phyloP scores from a whole-genome alignment of 2,888 invertebrate species.

The Ennomos erosarius region DNA sequence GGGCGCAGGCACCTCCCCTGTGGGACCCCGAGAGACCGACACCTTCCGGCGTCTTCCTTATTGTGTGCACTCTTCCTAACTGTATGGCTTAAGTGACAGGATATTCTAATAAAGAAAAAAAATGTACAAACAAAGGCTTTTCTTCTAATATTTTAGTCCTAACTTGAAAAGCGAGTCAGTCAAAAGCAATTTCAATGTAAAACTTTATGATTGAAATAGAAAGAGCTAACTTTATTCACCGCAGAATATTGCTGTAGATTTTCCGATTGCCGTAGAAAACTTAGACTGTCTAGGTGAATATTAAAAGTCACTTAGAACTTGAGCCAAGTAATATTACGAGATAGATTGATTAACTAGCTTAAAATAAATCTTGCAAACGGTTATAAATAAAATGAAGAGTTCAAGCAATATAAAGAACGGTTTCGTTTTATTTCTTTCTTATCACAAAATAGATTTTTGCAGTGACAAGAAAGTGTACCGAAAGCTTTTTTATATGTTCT shows the following conservation, averaged over 20 bases:
- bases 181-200: conserved; percentile 14
- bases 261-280: conserved; percentile 15
- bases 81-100: conserved; percentile 36
- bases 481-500: too few relatives aligned
- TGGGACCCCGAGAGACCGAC: conserved; percentile 60
- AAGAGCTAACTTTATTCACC: conserved; percentile 10
- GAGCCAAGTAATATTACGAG: neutral
- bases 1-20: conserved; percentile 41
- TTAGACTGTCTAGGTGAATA: neutral
- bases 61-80: conserved; percentile 67
- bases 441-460: neutral
- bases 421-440: neutral
- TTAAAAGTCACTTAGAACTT: neutral
- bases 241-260: conserved; percentile 12
- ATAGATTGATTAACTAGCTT: neutral
- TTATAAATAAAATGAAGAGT: too few relatives aligned
- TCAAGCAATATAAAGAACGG: too few relatives aligned
- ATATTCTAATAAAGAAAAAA: conserved; percentile 2
- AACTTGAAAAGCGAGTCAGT: conserved; percentile 4
- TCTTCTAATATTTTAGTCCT: conserved; percentile 4
- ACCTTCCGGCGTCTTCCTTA: conserved; percentile 72
- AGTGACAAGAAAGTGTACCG: too few relatives aligned
- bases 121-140: neutral
- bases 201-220: conserved; percentile 26
- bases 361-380: neutral